These are phyloP conservation scores for Sisyra nigra DNA, from an alignment of 2,888 invertebrate genomes.

Conservation along the genomic window DNA sequence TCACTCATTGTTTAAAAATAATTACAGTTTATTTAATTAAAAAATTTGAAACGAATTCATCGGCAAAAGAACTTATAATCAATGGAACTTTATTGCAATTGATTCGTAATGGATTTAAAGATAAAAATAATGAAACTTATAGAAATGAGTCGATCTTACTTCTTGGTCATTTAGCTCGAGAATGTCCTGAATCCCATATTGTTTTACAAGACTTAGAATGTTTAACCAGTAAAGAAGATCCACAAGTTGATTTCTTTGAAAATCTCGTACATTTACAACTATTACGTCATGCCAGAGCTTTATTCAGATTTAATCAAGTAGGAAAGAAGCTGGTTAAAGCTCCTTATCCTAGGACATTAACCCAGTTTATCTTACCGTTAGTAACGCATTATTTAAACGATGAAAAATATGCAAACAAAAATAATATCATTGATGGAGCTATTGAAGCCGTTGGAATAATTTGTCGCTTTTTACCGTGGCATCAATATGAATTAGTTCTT, in stretches of 20 bases:
- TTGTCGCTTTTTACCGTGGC: conserved; percentile 72
- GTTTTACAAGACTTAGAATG: conserved; percentile 53
- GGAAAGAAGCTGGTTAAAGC: conserved; percentile 41
- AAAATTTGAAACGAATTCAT: conserved; percentile 31
- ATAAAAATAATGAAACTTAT: conserved; percentile 45
- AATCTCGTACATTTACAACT: conserved; percentile 79
- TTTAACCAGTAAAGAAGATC: conserved; percentile 50
- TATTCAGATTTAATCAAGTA: conserved; percentile 55
- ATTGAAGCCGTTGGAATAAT: conserved; percentile 66
- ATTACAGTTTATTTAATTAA: conserved; percentile 47
- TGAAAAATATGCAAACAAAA: conserved; percentile 58
- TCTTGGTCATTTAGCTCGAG: conserved; percentile 57
- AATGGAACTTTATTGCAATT: conserved; percentile 57
- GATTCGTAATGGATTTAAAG: conserved; percentile 54
- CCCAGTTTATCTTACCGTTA: conserved; percentile 74
- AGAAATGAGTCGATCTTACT: conserved; percentile 66
- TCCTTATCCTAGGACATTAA: conserved; percentile 53
- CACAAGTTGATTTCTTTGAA: conserved; percentile 87
- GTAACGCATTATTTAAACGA: conserved; percentile 65
- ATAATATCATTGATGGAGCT: conserved; percentile 68
- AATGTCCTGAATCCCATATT: conserved; percentile 49
- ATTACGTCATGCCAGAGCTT: conserved; percentile 70
- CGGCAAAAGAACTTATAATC: conserved; percentile 48
- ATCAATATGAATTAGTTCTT: conserved; percentile 69
- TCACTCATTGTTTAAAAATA: conserved; percentile 54